Evolutionary conservation across 2,797 vertebrate genomes (phyloP).

Genomic region (Rhabdophis nuchalis): DNA sequence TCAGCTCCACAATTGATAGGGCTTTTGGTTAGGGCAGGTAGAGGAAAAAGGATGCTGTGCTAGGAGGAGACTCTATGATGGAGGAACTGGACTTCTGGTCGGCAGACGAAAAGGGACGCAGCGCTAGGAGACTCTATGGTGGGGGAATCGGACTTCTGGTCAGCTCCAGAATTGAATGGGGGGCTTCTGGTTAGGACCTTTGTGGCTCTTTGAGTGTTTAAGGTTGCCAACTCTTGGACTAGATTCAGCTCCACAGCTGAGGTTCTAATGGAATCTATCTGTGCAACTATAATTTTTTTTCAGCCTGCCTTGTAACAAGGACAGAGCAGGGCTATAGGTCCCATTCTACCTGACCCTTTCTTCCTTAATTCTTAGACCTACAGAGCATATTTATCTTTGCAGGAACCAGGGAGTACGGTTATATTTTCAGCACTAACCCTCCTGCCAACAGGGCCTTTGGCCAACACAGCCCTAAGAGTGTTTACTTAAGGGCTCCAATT

Average conservation of each 20-base stretch:
- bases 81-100: too few relatives aligned
- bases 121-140: too few relatives aligned
- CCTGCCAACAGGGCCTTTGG: background rate
- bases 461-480: constrained; percentile 48
- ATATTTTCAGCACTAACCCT: background rate
- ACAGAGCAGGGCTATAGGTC: background rate
- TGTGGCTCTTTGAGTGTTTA: too few relatives aligned
- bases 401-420: background rate
- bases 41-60: too few relatives aligned
- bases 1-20: too few relatives aligned
- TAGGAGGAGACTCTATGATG: too few relatives aligned
- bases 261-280: background rate
- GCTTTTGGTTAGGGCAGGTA: too few relatives aligned
- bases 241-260: background rate
- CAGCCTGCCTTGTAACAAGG: background rate
- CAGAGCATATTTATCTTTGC: background rate
- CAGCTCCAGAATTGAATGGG: too few relatives aligned
- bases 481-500: background rate
- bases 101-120: too few relatives aligned
- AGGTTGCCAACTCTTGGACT: background rate
- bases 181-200: too few relatives aligned
- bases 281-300: background rate
- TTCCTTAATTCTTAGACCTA: background rate
- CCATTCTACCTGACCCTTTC: too few relatives aligned
- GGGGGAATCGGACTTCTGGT: too few relatives aligned